Percentiles rank a stretch among this genome's conserved stretches.
Evolutionary conservation across 2,888 invertebrate species (phyloP).

Genomic region (Drosophila atroscutellata): DNA sequence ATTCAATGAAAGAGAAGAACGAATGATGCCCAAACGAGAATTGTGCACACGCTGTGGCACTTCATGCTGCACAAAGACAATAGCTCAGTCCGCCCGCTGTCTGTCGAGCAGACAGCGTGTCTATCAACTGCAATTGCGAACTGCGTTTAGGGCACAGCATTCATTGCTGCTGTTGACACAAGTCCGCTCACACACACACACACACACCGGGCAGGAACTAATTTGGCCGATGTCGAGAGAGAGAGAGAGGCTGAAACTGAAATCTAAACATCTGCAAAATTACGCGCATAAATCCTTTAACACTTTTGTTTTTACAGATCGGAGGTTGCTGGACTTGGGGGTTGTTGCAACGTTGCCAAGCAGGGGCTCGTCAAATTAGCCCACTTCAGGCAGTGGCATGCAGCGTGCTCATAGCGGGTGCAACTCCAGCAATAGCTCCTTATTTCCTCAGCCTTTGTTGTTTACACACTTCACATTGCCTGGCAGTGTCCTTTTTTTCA

Average conservation of each 20-base stretch:
- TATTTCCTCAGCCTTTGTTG: slow-evolving; percentile 55
- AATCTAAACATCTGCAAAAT: slow-evolving; percentile 83
- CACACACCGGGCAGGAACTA: slow-evolving; percentile 67
- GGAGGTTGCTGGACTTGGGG: slow-evolving; percentile 49
- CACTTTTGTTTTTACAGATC: slow-evolving; percentile 64
- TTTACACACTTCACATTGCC: slow-evolving; percentile 59
- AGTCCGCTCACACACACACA: slow-evolving; percentile 44
- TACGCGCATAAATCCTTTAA: slow-evolving; percentile 82
- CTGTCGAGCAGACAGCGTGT: slow-evolving; percentile 66
- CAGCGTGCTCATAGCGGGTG: slow-evolving; percentile 75
- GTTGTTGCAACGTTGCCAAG: slow-evolving; percentile 55
- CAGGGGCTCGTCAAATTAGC: slow-evolving; percentile 82
- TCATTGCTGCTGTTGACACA: slow-evolving; percentile 66
- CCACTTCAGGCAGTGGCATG: slow-evolving; percentile 77
- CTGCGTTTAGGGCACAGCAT: slow-evolving; percentile 8
- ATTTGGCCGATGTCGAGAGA: slow-evolving; percentile 48
- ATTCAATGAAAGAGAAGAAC: slow-evolving; percentile 21
- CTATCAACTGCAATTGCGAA: slow-evolving; percentile 61
- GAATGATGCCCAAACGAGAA: slow-evolving; percentile 46
- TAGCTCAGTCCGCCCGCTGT: slow-evolving; percentile 10
- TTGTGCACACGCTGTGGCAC: slow-evolving; percentile 72
- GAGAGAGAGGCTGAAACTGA: slow-evolving; percentile 41
- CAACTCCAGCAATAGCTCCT: slow-evolving; percentile 38
- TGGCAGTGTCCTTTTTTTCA: slow-evolving; percentile 39
- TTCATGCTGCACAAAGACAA: slow-evolving; percentile 39